phyloP scores from a whole-genome alignment of 2,113 vertebrate species.

The Oryctolagus cuniculus region mOryCun1.1 NC_091453.1:93077001-93077500 shows the following conservation, averaged over 20 bases:
- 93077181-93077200: neutral
- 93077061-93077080: conserved; percentile 14
- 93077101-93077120: neutral
- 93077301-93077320: conserved; percentile 47
- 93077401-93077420: conserved; percentile 77
- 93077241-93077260: neutral
- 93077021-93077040: neutral
- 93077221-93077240: neutral
- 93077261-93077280: neutral
- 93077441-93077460: conserved; percentile 72
- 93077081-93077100: conserved; percentile 32
- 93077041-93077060: conserved; percentile 23
- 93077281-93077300: neutral
- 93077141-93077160: neutral
- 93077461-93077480: conserved; percentile 77
- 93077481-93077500: conserved; percentile 81
- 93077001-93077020: neutral
- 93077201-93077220: neutral
- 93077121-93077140: neutral
- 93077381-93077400: conserved; percentile 55
- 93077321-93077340: conserved; percentile 56
- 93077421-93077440: conserved; percentile 79
- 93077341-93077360: conserved; percentile 68
- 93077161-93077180: neutral
- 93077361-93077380: conserved; percentile 69